Base-by-base conservation (phyloP, 2,888 invertebrate species). In the Rhagonycha fulva region DNA sequence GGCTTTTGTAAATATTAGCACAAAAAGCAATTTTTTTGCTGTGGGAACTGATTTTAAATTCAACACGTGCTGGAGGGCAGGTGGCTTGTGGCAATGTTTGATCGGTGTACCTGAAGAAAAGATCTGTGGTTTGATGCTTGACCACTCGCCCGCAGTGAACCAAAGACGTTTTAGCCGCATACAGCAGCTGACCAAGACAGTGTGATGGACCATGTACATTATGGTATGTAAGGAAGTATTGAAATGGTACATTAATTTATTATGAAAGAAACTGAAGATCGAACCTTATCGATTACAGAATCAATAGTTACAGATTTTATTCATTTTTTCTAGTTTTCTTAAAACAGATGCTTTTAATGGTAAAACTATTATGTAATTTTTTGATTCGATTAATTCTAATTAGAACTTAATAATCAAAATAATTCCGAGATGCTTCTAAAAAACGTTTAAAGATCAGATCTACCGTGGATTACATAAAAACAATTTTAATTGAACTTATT, bases 121-220 rank as follows among this genome's bases (percentile, higher is more conserved):
- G 76, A 76, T 76, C 30, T 76, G 76, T 60, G 76, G 76, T 76
- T 76, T 76, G 76, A 76, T 76, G 76, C 76, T 74, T 76, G 76
- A 76, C 76, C 76, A 76, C 76, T 76, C 76, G 63, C 76, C 76
- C 73, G 74, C 76, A 67, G 24, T 66, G 47, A 12, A 32, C 47
- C 68, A 72, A 72, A 72, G 70, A 69, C 30, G 47, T 47, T 47
- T 47, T 47, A 47, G 47, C 47, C 47, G n/a, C 47, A 30, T 62
- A 68, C 74, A 71, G 71, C 76, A 76, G 76, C 76, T 76, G 76
- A 76, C 76, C 72, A 32, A 76, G 28, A 70, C 69, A 69, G 66
- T 23, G 63, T 73, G 71, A 67, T 68, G 74, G 67, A 76, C 74
- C 74, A 62, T 71, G 32, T 71, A 76, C 73, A 74, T 68, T 76